A percentile compares a stretch with the other conserved stretches of the same genome.
Evolutionary conservation across 2,797 vertebrate species (phyloP).

Genomic region (Acrossocheilus fasciatus): DNA sequence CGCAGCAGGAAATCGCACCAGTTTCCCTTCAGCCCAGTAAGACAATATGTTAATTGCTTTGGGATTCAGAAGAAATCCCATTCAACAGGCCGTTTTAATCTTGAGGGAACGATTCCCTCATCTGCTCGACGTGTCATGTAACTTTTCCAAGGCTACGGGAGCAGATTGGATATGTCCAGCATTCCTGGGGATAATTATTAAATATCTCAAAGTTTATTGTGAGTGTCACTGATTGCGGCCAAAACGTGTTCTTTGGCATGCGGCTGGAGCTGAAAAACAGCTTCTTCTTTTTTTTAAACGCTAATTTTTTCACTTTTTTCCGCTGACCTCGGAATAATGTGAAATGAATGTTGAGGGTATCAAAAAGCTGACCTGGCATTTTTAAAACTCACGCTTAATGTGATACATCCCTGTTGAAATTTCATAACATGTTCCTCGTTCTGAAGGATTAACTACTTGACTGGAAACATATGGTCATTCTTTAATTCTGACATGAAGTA

Average conservation of each 20-base stretch:
- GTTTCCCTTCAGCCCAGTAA: slow-evolving; percentile 75
- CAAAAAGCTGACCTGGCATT: slow-evolving; percentile 42
- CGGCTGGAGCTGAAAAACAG: slow-evolving; percentile 36
- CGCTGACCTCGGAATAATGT: slow-evolving; percentile 42
- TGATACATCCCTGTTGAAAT: slow-evolving; percentile 38
- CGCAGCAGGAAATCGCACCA: slow-evolving; percentile 66
- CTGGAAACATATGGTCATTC: slow-evolving; percentile 37
- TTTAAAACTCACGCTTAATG: slow-evolving; percentile 24
- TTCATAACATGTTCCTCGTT: slow-evolving; percentile 33
- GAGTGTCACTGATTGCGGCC: slow-evolving; percentile 69
- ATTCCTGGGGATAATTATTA: slow-evolving; percentile 71
- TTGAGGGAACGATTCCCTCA: background rate
- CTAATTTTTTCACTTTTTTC: slow-evolving; percentile 40
- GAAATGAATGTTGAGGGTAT: slow-evolving; percentile 46
- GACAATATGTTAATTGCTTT: slow-evolving; percentile 75
- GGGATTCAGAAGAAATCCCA: slow-evolving; percentile 62
- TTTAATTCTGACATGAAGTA: slow-evolving; percentile 12
- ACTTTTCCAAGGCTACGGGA: slow-evolving; percentile 59
- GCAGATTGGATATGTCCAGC: slow-evolving; percentile 70
- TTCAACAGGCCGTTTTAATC: slow-evolving; percentile 54
- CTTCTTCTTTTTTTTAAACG: background rate
- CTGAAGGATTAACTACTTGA: slow-evolving; percentile 34
- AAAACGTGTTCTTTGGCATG: slow-evolving; percentile 70
- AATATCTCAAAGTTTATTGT: slow-evolving; percentile 72
- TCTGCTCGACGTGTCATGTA: slow-evolving; percentile 49